Conservation (phyloP, 2,113 vertebrate genomes). For the Indicator maculatus region DNA sequence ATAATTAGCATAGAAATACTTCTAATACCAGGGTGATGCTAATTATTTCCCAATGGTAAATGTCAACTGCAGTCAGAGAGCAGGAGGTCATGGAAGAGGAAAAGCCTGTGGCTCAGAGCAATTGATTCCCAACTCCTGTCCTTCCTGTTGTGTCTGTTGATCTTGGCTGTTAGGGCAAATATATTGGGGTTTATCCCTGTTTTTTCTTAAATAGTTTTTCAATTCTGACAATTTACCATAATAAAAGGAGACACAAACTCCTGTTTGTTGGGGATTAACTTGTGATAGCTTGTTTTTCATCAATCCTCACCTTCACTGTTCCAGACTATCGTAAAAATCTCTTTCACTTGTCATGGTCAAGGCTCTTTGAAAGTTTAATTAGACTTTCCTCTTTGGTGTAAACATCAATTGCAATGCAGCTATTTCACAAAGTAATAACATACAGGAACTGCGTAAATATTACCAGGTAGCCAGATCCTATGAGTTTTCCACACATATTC, state of each 20-base stretch:
- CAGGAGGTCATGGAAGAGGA: neutral
- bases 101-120: neutral
- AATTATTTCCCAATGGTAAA: conserved; percentile 23
- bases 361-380: neutral
- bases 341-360: neutral
- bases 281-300: neutral
- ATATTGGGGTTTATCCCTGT: rapidly evolving
- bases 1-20: conserved; percentile 2
- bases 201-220: neutral
- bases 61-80: neutral
- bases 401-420: neutral
- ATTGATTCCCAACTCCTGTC: neutral
- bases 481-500: too few relatives aligned
- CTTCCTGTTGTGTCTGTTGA: neutral
- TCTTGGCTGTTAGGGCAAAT: neutral
- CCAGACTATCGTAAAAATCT: neutral
- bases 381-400: neutral
- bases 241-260: neutral
- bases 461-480: neutral
- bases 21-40: neutral
- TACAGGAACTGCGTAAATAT: rapidly evolving
- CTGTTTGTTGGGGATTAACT: neutral
- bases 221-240: neutral
- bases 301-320: neutral
- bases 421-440: neutral